phyloP scores from a whole-genome alignment of 2,113 vertebrate species.

The Tyrannus savana region DNA sequence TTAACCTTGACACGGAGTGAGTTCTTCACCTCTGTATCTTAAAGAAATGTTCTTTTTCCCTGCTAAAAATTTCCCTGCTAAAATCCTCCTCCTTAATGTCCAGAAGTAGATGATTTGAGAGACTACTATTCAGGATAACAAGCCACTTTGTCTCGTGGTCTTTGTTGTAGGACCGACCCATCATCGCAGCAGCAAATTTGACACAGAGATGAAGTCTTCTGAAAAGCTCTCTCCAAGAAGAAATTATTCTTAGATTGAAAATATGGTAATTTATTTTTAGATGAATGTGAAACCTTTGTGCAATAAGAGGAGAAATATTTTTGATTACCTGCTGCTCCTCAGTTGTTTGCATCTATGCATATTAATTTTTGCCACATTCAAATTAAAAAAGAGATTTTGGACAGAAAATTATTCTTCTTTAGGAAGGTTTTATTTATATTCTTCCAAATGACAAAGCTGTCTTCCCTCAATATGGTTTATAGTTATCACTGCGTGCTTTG shows the following conservation, averaged over 20 bases:
- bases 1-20: neutral
- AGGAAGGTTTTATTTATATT: neutral
- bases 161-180: neutral
- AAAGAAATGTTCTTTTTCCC: neutral
- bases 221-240: neutral
- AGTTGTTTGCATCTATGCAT: neutral
- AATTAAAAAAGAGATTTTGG: neutral
- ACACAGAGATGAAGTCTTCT: neutral
- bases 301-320: neutral
- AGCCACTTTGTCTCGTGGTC: neutral
- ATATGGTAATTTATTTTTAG: neutral
- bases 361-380: neutral
- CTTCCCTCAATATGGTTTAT: neutral
- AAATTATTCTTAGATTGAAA: neutral
- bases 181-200: neutral
- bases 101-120: neutral
- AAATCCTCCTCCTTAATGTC: neutral
- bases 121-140: neutral
- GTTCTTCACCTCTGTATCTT: neutral
- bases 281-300: neutral
- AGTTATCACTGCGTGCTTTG: neutral
- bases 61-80: neutral
- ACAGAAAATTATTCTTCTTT: neutral
- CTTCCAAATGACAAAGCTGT: neutral
- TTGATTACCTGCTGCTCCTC: neutral